Base-by-base conservation (phyloP, 2,113 vertebrate species). In the Sturnus vulgaris region DNA sequence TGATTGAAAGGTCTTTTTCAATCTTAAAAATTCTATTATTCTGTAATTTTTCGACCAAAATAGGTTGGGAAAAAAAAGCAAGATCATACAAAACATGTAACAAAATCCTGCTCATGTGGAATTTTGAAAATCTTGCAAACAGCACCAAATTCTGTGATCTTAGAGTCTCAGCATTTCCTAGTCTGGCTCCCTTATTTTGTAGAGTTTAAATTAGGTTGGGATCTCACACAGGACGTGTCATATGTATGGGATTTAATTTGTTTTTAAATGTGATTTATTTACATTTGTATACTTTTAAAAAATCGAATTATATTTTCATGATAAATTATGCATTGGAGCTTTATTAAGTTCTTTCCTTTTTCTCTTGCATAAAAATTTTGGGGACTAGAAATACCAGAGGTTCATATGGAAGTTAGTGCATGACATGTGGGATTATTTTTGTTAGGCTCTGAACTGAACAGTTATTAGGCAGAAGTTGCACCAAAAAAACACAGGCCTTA, bases 401-500 rank as follows among this genome's bases (percentile, higher is more conserved):
- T 15, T 35, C 69, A 49, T 12, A 42, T 37, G 30, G 28, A 90
- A 78, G 19, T 37, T 39, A 2, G 7, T 50, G 10, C 10, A 5
- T 55, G 28, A 25, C 22, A 10, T 5, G 3, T 20, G 22, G 5
- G 10, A 2, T 78, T 60, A 35, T 64, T 49, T 72, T 40, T 56
- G 11, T 50, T 90, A 77, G 35, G 10, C 15, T 84, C 73, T 87
- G 37, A 72, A 39, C 18, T 63, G 35, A 60, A 44, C 2, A 40
- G 35, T 79, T 79, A 40, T 30, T 12, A 20, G n/a, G 35, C 11
- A 94, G 50, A 82, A n/a, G 19, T 3, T 40, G 33, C 30, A 85
- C 10, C 21, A 30, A 71, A 76, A 77, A 40, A n/a, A 0, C 21
- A 65, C 14, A 52, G 25, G 5, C 0, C 0, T 27, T 65, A 78